Conservation (phyloP, 1,140 invertebrate genomes). For the Portunus trituberculatus region DNA sequence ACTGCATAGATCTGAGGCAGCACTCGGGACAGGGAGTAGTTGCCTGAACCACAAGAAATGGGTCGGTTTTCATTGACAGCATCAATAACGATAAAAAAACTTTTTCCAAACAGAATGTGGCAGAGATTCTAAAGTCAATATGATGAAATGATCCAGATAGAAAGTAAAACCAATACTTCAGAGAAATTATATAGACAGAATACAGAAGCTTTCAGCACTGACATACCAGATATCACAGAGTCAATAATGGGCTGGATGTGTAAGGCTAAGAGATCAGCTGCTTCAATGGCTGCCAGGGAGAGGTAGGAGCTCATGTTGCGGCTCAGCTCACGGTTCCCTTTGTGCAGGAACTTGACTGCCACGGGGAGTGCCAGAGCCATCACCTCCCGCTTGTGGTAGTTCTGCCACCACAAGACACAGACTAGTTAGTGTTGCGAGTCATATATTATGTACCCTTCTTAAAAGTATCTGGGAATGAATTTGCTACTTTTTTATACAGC, state of each 20-base stretch:
- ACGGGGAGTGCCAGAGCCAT: slow-evolving; percentile 94
- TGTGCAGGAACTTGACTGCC: slow-evolving; percentile 94
- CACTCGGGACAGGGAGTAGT: slow-evolving; percentile 91
- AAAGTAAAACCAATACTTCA: too few species aligned
- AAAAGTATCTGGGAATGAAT: too few species aligned
- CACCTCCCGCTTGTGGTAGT: slow-evolving; percentile 92
- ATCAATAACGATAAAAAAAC: neutral
- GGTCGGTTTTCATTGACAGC: too few species aligned
- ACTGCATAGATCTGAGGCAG: slow-evolving; percentile 93
- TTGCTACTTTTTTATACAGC: too few species aligned
- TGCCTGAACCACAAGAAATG: slow-evolving; percentile 82
- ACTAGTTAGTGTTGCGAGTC: slow-evolving; percentile 12
- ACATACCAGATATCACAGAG: slow-evolving; percentile 90
- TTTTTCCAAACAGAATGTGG: too few species aligned
- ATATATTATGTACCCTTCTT: too few species aligned
- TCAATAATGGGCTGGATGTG: slow-evolving; percentile 94
- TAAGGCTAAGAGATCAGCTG: slow-evolving; percentile 90
- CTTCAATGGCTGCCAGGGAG: slow-evolving; percentile 94
- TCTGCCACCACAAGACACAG: slow-evolving; percentile 82
- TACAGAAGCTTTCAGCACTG: neutral
- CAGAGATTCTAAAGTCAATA: too few species aligned
- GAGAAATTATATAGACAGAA: too few species aligned
- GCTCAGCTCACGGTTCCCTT: slow-evolving; percentile 93
- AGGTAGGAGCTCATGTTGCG: slow-evolving; percentile 95
- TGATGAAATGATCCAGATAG: too few species aligned